Conservation (phyloP, 30 jellyfish, hydroid and myxozoan genomes). For the Hydra vulgaris region DNA sequence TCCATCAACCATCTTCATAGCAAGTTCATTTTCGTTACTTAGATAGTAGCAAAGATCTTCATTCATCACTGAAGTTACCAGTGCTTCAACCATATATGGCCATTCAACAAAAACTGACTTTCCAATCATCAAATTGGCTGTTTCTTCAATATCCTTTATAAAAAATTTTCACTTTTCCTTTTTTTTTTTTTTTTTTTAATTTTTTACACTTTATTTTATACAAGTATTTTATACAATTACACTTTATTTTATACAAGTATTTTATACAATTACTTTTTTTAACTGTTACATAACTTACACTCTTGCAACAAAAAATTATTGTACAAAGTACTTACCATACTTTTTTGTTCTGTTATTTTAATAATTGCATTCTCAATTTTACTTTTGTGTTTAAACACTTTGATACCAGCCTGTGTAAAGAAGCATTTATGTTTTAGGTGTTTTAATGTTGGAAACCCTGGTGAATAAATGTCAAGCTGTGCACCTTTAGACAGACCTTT, state of each 20-base stretch:
- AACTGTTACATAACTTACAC: too few species aligned
- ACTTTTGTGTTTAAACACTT: slow-evolving; percentile 68
- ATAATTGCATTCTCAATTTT: slow-evolving; percentile 53
- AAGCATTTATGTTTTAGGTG: slow-evolving; percentile 54
- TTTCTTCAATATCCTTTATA: slow-evolving; percentile 32
- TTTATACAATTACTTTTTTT: too few species aligned
- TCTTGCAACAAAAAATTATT: too few species aligned
- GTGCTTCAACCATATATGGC: slow-evolving; percentile 91
- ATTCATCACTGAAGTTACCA: slow-evolving; percentile 39
- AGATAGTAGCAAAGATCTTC: slow-evolving; percentile 11
- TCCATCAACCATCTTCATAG: slow-evolving; percentile 20
- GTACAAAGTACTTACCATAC: background rate
- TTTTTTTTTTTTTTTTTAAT: too few species aligned
- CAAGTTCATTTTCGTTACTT: slow-evolving; percentile 13
- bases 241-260: too few species aligned
- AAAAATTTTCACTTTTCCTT: background rate
- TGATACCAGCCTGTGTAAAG: slow-evolving; percentile 66
- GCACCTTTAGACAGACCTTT: slow-evolving; percentile 70
- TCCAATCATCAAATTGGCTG: slow-evolving; percentile 44
- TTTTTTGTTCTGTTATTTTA: slow-evolving; percentile 1
- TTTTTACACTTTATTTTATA: too few species aligned
- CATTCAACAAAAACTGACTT: slow-evolving; percentile 67
- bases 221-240: too few species aligned
- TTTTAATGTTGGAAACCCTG: slow-evolving; percentile 83
- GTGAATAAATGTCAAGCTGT: slow-evolving; percentile 51